Base-by-base conservation (phyloP, 1,140 invertebrate genomes). In the Tetramorium alpestre region DNA sequence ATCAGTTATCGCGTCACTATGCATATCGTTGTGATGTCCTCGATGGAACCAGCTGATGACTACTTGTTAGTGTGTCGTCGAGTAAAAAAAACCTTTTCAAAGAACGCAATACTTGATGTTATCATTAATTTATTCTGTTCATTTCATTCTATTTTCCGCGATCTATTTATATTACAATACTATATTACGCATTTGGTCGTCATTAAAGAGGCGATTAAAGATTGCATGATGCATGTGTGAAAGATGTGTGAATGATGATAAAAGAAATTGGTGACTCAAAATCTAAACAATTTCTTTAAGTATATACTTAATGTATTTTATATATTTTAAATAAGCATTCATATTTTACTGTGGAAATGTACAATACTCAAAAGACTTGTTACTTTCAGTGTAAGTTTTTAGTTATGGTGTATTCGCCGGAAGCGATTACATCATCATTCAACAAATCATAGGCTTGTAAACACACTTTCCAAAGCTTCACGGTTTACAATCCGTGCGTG, bases 1-100 rank as follows among this genome's bases (percentile, higher is more conserved):
- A 38, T 22, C 3, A 75, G 54, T 87, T 89, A 89, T 87, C 89
- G 25, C 13, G 22, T 22, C 28, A 38, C 60, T 91, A 72, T 82
- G 80, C 76, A 87, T 89, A 88, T 87, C 54, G 25, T 38, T 41
- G 54, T 28, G 60, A 44, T 18, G 49, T 76, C 47, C n/a, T 81
- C 47, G 41, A 2, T 18, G 6, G 13, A 38, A 69, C 16, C 62
- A 69, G 28, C 56, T 69, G 44, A 72, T 58, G 10, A 49, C 25
- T 28, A 82, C 77, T 72, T 25, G 25, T 49, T 33, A 33, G 33
- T 33, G 3, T 33, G 3, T 44, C 65, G 58, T 28, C 28, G 25
- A 73, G n/a, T 64, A 38, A 25, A 87, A 38, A 6, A 33, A 28
- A 13, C 7, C 1, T 44, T 76, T 47, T 62, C 2, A 2, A 4